A percentile compares a stretch with the other conserved stretches of the same genome.
These are phyloP conservation scores for Caranx melampygus DNA, from an alignment of 2,113 vertebrate genomes.

Conservation along the genomic window DNA sequence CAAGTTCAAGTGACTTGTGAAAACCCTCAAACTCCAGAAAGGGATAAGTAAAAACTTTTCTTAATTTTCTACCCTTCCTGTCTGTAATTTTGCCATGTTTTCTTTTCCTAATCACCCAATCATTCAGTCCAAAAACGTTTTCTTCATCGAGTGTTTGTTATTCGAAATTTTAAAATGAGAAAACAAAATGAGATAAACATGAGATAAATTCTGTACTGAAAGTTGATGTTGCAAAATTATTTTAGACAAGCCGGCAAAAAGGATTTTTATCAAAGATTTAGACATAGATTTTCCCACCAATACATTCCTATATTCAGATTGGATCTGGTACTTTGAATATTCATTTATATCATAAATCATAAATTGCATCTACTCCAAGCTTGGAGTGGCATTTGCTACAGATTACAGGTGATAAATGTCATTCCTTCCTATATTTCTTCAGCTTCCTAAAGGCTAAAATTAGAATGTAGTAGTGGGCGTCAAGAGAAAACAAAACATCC, in stretches of 20 bases:
- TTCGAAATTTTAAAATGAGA: constrained; percentile 5
- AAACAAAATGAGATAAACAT: constrained; percentile 11
- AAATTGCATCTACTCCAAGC: background rate
- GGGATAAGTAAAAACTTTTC: background rate
- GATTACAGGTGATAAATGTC: constrained; percentile 30
- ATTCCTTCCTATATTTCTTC: constrained; percentile 17
- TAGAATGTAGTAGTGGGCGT: constrained; percentile 5
- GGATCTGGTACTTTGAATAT: background rate
- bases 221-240: constrained; percentile 2
- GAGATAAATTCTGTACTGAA: background rate
- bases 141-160: background rate
- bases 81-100: background rate
- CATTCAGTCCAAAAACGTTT: background rate
- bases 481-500: constrained; percentile 44
- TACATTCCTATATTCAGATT: background rate
- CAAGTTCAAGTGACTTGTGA: background rate
- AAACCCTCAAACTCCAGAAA: background rate
- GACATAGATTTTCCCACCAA: background rate
- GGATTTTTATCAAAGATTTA: background rate
- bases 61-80: background rate
- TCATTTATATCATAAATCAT: background rate
- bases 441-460: constrained; percentile 23
- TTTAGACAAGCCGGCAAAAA: background rate
- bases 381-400: background rate
- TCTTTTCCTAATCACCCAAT: background rate